These are phyloP conservation scores for Montipora capricornis DNA, from an alignment of 64 coral and sea anemone species.

Conservation along the genomic window DNA sequence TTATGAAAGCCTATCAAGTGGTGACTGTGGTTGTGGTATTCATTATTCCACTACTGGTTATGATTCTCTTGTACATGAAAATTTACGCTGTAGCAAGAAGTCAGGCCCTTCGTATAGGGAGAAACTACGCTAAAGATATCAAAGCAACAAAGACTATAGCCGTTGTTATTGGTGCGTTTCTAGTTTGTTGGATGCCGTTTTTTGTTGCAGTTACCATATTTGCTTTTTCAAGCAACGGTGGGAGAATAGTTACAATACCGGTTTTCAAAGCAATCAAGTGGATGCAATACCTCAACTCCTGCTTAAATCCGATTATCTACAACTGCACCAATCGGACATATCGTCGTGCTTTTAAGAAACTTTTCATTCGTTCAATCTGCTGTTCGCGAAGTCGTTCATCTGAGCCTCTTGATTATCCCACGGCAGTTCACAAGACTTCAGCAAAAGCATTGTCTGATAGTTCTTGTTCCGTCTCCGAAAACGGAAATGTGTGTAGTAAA, in stretches of 20 bases:
- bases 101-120: constrained; percentile 80
- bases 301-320: constrained; percentile 92
- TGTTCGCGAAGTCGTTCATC: constrained; percentile 22
- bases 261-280: constrained; percentile 79
- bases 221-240: constrained; percentile 37
- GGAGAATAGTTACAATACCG: not conserved
- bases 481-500: constrained; percentile 23
- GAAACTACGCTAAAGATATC: constrained; percentile 85
- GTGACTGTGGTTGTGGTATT: constrained; percentile 64
- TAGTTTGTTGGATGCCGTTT: constrained; percentile 90
- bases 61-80: constrained; percentile 86
- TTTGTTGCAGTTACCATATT: constrained; percentile 63
- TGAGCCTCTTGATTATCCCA: not conserved
- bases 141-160: constrained; percentile 95
- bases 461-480: constrained; percentile 37
- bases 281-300: constrained; percentile 89
- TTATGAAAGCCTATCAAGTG: constrained; percentile 28
- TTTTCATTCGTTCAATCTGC: constrained; percentile 24
- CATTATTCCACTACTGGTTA: constrained; percentile 73
- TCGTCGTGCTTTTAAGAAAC: constrained; percentile 75
- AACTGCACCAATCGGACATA: constrained; percentile 84
- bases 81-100: constrained; percentile 83
- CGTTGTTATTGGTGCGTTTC: constrained; percentile 85
- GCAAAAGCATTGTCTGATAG: not conserved
- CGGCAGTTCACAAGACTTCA: constrained; percentile 15